Evolutionary conservation across 2,113 vertebrate species (phyloP).

Genomic region (Strix uralensis): DNA sequence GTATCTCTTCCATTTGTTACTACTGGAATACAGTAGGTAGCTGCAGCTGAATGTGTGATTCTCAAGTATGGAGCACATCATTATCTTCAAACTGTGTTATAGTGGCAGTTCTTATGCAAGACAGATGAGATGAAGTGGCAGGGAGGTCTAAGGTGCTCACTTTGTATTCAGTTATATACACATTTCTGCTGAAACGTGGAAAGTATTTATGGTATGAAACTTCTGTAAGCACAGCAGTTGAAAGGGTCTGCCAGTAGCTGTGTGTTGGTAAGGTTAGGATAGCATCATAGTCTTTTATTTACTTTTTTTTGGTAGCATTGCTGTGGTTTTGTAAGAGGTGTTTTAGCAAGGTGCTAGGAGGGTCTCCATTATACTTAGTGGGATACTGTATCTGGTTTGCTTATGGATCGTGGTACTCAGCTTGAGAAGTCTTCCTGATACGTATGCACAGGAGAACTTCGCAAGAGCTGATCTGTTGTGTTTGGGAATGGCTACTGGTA

Average conservation of each 20-base stretch:
- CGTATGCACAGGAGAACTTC: neutral
- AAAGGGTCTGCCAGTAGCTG: neutral
- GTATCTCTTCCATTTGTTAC: slow-evolving; percentile 57
- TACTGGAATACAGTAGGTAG: slow-evolving; percentile 40
- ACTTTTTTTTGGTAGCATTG: neutral
- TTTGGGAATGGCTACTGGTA: neutral
- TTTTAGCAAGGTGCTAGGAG: neutral
- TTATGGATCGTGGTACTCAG: neutral
- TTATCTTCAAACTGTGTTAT: neutral
- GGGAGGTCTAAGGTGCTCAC: neutral
- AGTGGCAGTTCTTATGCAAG: neutral
- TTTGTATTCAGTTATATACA: neutral
- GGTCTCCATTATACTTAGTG: neutral
- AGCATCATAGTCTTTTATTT: neutral
- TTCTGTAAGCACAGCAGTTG: neutral
- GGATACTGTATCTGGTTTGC: neutral
- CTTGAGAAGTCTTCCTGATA: neutral
- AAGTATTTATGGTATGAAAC: neutral
- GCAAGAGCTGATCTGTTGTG: neutral
- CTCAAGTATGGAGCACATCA: neutral
- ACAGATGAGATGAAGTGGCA: neutral
- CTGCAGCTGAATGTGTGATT: slow-evolving; percentile 38
- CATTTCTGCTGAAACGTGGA: neutral
- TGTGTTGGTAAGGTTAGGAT: neutral
- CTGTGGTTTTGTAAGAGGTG: neutral